These are phyloP conservation scores for Barbus barbus DNA, from an alignment of 2,113 vertebrate species.

Conservation along the genomic window DNA sequence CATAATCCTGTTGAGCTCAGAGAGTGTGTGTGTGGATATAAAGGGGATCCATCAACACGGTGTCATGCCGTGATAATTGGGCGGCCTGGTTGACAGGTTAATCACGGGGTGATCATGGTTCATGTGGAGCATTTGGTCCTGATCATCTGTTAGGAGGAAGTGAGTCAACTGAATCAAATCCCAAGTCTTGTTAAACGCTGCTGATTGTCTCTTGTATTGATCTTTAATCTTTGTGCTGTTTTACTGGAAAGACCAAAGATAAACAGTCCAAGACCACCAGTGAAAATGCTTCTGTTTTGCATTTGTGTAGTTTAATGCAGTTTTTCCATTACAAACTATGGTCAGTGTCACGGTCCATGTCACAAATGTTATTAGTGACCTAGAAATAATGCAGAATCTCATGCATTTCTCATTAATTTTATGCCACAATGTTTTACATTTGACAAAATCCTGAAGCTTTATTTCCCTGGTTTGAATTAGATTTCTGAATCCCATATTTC, in stretches of 20 bases:
- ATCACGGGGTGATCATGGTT: conserved; percentile 36
- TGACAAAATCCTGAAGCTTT: neutral
- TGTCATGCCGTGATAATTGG: conserved; percentile 50
- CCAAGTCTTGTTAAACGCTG: neutral
- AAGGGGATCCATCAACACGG: conserved; percentile 32
- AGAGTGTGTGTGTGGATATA: conserved; percentile 25
- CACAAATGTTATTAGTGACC: neutral
- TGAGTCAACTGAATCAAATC: neutral
- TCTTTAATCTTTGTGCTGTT: neutral
- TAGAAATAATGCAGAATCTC: neutral
- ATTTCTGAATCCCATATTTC: neutral
- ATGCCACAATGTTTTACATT: neutral
- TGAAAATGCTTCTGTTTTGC: neutral
- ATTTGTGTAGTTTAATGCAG: neutral
- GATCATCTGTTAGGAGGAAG: conserved; percentile 50
- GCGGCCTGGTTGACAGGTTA: conserved; percentile 44
- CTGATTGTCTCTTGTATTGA: neutral
- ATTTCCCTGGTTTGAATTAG: neutral
- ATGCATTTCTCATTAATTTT: neutral
- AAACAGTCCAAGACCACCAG: neutral
- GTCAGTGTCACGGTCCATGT: neutral
- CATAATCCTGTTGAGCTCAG: conserved; percentile 14
- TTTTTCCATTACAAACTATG: neutral
- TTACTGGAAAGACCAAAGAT: neutral
- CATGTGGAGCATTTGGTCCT: conserved; percentile 31